Percentiles rank a stretch among this genome's conserved stretches.
phyloP scores from a whole-genome alignment of 2,888 invertebrate genomes.

The Phrixothrix hirtus region DNA sequence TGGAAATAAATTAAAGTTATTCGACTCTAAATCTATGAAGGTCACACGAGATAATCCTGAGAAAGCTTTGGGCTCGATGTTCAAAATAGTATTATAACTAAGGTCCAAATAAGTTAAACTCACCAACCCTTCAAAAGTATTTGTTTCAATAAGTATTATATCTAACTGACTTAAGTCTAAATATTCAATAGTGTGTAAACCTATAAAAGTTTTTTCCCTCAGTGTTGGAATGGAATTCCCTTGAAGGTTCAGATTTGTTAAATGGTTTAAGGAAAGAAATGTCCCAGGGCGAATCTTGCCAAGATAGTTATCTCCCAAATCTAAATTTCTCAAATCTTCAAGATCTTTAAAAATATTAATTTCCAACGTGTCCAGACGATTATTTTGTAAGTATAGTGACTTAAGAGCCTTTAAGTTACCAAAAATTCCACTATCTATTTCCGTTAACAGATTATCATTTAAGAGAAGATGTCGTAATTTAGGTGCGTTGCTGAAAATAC shows the following conservation, averaged over 20 bases:
- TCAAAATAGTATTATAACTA: background rate
- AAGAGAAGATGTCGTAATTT: slow-evolving; percentile 51
- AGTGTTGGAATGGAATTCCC: background rate
- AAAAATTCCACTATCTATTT: slow-evolving; percentile 47
- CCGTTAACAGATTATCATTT: slow-evolving; percentile 49
- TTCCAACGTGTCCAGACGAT: too few species aligned
- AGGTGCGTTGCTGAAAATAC: slow-evolving; percentile 4
- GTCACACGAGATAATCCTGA: background rate
- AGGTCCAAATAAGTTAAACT: background rate
- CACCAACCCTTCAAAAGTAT: background rate
- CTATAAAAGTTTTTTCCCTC: background rate
- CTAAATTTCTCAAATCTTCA: background rate
- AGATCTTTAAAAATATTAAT: too few species aligned
- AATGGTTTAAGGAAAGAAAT: too few species aligned
- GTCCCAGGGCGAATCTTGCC: too few species aligned
- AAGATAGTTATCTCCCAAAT: too few species aligned
- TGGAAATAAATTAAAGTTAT: too few species aligned
- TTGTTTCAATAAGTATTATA: background rate
- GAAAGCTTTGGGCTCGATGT: background rate
- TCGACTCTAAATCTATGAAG: background rate
- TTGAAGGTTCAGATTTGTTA: background rate
- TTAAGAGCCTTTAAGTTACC: background rate
- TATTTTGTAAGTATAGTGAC: background rate
- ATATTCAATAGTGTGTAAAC: background rate
- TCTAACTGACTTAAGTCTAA: background rate